Conservation (phyloP, 2,113 vertebrate species). For the Brachyhypopomus occidentalis region DNA sequence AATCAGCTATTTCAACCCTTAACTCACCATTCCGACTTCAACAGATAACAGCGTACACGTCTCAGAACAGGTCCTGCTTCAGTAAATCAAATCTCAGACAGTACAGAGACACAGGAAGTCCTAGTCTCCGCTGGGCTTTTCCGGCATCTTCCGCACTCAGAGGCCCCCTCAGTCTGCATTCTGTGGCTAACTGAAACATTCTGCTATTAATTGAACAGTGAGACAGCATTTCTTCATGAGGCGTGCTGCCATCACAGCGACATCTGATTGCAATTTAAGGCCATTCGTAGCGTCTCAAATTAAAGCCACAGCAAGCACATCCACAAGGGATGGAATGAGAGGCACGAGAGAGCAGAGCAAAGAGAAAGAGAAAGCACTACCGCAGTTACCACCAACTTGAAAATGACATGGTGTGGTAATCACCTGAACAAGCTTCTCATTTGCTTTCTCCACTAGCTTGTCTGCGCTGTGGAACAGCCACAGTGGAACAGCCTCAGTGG, state of each 20-base stretch:
- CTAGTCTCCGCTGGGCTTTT: slow-evolving; percentile 11
- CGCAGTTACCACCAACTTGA: slow-evolving; percentile 14
- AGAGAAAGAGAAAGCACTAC: neutral
- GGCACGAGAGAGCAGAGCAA: neutral
- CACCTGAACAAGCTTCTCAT: slow-evolving; percentile 21
- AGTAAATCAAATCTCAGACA: neutral
- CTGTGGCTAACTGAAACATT: slow-evolving; percentile 28
- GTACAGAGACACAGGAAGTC: slow-evolving; percentile 8
- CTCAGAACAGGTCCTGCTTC: neutral
- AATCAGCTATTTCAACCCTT: slow-evolving; percentile 13
- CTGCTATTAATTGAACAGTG: slow-evolving; percentile 33
- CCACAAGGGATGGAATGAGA: slow-evolving; percentile 2
- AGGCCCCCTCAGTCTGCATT: slow-evolving; percentile 11
- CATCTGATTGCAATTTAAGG: slow-evolving; percentile 42
- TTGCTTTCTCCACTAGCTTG: slow-evolving; percentile 39
- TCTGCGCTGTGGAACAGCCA: no score
- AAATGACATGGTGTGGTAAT: slow-evolving; percentile 21
- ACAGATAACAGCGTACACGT: neutral
- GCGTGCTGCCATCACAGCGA: slow-evolving; percentile 7
- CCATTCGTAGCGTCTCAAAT: slow-evolving; percentile 12
- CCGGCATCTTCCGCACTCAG: neutral
- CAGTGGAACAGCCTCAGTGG: no score
- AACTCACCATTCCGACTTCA: neutral
- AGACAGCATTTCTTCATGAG: slow-evolving; percentile 22
- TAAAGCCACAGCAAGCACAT: slow-evolving; percentile 18